phyloP scores from a whole-genome alignment of 2,888 invertebrate genomes.

The Platycnemis pennipes region DNA sequence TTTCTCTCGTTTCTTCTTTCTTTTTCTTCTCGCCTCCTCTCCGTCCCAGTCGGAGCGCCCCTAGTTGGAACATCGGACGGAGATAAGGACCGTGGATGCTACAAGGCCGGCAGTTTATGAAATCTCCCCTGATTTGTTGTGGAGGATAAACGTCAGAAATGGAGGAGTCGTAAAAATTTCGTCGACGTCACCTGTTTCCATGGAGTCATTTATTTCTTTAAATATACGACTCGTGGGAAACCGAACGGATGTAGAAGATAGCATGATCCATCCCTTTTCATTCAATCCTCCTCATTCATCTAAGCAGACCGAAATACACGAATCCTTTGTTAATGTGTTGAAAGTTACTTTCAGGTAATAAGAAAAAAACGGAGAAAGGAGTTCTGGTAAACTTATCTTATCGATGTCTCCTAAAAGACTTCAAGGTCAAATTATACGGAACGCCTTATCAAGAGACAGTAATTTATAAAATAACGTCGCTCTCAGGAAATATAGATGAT shows the following conservation, averaged over 20 bases:
- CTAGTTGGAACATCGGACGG: background rate
- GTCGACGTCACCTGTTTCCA: background rate
- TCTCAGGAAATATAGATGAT: too few relatives aligned
- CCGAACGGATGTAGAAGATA: background rate
- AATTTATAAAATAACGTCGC: too few relatives aligned
- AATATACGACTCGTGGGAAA: background rate
- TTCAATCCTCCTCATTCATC: background rate
- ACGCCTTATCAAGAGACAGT: too few relatives aligned
- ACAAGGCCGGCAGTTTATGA: conserved; percentile 33
- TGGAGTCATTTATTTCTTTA: background rate
- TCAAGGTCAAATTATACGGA: too few relatives aligned
- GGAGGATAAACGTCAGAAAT: conserved; percentile 31
- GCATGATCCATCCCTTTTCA: background rate
- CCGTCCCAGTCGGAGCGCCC: background rate
- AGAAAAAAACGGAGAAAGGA: background rate
- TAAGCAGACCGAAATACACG: background rate
- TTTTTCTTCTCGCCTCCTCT: background rate
- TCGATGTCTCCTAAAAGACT: background rate
- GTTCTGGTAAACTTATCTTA: background rate
- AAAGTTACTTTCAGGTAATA: background rate
- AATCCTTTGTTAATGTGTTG: background rate
- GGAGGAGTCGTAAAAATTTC: conserved; percentile 29
- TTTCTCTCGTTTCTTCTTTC: background rate
- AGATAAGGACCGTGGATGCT: background rate
- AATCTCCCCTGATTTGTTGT: conserved; percentile 39